Evolutionary conservation across 2,113 vertebrate genomes (phyloP).

Genomic region (Thinocorus orbignyianus): DNA sequence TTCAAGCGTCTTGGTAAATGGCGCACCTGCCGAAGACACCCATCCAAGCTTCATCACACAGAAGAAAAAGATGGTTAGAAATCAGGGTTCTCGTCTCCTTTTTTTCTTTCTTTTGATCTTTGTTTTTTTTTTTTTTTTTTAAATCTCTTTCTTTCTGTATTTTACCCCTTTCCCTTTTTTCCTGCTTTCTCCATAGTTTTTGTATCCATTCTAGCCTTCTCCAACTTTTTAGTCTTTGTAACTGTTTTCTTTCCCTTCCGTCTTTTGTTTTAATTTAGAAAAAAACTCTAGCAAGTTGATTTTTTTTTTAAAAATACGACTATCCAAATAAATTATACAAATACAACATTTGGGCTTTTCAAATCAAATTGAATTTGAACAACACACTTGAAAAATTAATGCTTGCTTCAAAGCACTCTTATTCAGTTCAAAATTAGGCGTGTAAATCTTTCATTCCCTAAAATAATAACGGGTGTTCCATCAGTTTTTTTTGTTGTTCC

Average conservation of each 20-base stretch:
- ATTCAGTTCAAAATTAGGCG: conserved; percentile 48
- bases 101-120: conserved; percentile 60
- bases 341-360: conserved; percentile 28
- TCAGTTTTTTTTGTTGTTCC: neutral
- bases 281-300: neutral
- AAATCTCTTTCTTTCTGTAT: conserved; percentile 36
- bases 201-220: conserved; percentile 28
- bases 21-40: conserved; percentile 89
- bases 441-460: conserved; percentile 28
- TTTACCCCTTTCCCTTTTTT: conserved; percentile 34
- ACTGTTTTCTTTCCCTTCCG: conserved; percentile 46
- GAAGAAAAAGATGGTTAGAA: conserved; percentile 93
- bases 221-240: conserved; percentile 49
- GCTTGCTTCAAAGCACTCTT: conserved; percentile 38
- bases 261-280: conserved; percentile 49
- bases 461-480: conserved; percentile 24
- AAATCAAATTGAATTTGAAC: conserved; percentile 41
- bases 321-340: conserved; percentile 17
- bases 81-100: conserved; percentile 75
- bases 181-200: conserved; percentile 46
- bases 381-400: conserved; percentile 4
- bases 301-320: neutral
- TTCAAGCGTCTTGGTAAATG: conserved; percentile 99
- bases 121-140: neutral
- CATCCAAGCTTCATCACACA: conserved; percentile 90